Conservation (phyloP, 2,113 vertebrate genomes). For the Urocitellus parryii region DNA sequence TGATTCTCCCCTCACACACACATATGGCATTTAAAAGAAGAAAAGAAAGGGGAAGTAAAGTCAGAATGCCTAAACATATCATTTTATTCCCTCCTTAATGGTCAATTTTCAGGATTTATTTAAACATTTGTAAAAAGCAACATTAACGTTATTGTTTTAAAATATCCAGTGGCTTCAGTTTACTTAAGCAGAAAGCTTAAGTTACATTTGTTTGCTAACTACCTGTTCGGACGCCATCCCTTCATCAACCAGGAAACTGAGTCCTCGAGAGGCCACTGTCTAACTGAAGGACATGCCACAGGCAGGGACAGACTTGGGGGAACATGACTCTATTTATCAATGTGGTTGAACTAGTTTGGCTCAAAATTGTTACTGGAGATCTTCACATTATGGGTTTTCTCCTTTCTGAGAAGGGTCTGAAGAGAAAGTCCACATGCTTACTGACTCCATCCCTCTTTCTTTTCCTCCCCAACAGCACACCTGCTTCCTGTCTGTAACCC, state of each 20-base stretch:
- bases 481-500: background rate
- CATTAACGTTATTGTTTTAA: background rate
- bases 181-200: background rate
- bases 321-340: background rate
- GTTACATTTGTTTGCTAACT: background rate
- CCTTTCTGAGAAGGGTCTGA: background rate
- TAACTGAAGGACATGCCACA: background rate
- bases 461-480: background rate
- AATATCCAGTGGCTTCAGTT: background rate
- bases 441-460: background rate
- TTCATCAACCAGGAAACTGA: background rate
- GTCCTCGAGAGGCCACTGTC: background rate
- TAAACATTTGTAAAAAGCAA: constrained; percentile 40
- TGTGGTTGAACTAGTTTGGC: background rate
- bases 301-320: background rate
- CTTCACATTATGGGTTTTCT: background rate
- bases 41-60: background rate
- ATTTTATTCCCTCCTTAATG: background rate
- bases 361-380: background rate
- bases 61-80: background rate
- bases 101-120: constrained; percentile 15
- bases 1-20: background rate
- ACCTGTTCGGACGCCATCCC: background rate
- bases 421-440: background rate
- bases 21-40: background rate